phyloP scores from a whole-genome alignment of 2,797 vertebrate species.

The Rhabdophis nuchalis region DNA sequence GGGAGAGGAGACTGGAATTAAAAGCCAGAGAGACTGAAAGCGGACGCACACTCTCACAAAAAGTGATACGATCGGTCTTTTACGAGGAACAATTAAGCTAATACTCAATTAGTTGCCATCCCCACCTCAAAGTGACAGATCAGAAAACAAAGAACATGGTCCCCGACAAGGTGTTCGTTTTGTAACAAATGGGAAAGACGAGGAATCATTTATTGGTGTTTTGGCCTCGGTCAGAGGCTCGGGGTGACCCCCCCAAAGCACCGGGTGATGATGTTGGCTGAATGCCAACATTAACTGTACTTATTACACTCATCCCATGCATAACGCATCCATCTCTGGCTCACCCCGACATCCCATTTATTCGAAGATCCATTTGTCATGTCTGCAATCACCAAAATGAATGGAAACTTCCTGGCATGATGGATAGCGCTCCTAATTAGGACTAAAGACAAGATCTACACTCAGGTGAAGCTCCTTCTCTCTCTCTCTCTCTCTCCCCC shows the following conservation, averaged over 20 bases:
- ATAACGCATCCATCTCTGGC: conserved; percentile 89
- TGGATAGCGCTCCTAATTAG: conserved; percentile 87
- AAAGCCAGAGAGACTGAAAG: conserved; percentile 39
- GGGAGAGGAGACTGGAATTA: conserved; percentile 48
- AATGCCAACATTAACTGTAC: conserved; percentile 85
- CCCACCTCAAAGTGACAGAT: conserved; percentile 53
- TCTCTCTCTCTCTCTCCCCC: conserved; percentile 54
- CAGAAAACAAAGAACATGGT: conserved; percentile 57
- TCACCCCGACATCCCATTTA: conserved; percentile 84
- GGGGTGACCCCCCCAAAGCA: conserved; percentile 47
- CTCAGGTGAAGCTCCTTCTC: conserved; percentile 68
- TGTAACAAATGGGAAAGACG: conserved; percentile 73
- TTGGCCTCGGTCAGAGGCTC: conserved; percentile 58
- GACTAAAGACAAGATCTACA: conserved; percentile 77
- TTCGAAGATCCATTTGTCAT: conserved; percentile 93
- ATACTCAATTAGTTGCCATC: conserved; percentile 59
- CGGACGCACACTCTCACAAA: conserved; percentile 14
- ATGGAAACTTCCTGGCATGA: conserved; percentile 83
- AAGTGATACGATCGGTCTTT: conserved; percentile 61
- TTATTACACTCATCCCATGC: conserved; percentile 79
- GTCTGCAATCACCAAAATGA: conserved; percentile 89
- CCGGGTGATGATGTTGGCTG: conserved; percentile 75
- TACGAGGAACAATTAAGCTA: conserved; percentile 65
- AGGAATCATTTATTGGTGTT: conserved; percentile 67
- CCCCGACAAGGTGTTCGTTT: conserved; percentile 74